Conservation (phyloP, 2,113 vertebrate species). For the Erythrolamprus reginae region DNA sequence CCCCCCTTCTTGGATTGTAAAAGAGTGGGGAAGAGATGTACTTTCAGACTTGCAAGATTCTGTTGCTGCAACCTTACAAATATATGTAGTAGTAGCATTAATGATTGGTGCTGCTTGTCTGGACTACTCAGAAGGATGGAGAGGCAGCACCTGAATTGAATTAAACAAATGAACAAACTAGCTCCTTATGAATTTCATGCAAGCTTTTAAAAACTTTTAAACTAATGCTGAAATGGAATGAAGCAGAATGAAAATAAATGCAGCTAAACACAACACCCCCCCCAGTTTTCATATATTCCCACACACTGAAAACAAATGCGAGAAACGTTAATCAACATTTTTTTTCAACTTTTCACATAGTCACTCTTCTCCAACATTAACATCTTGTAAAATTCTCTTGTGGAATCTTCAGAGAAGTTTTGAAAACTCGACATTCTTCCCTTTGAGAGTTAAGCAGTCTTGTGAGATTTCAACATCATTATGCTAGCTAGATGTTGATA, state of each 20-base stretch:
- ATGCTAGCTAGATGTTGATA: not conserved
- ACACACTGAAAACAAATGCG: not conserved
- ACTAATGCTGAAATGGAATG: not conserved
- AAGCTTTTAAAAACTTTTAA: not conserved
- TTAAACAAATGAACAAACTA: not conserved
- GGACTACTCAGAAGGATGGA: not conserved
- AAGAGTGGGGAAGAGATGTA: not conserved
- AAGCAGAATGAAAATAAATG: not conserved
- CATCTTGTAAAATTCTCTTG: not conserved
- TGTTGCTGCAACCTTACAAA: not conserved
- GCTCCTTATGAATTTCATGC: not conserved
- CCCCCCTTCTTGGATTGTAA: not conserved
- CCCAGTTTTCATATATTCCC: not conserved
- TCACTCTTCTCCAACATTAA: not conserved
- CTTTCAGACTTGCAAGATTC: not conserved
- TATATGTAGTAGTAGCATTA: not conserved
- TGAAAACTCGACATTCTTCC: not conserved
- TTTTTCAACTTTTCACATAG: not conserved
- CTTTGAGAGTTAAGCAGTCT: not conserved
- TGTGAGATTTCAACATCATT: not conserved
- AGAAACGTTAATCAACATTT: not conserved
- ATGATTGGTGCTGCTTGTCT: not conserved
- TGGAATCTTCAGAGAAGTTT: not conserved
- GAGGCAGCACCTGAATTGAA: not conserved
- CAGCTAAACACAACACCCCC: not conserved